These are phyloP conservation scores for Asarcornis scutulata DNA, from an alignment of 2,113 vertebrate species.

Conservation along the genomic window DNA sequence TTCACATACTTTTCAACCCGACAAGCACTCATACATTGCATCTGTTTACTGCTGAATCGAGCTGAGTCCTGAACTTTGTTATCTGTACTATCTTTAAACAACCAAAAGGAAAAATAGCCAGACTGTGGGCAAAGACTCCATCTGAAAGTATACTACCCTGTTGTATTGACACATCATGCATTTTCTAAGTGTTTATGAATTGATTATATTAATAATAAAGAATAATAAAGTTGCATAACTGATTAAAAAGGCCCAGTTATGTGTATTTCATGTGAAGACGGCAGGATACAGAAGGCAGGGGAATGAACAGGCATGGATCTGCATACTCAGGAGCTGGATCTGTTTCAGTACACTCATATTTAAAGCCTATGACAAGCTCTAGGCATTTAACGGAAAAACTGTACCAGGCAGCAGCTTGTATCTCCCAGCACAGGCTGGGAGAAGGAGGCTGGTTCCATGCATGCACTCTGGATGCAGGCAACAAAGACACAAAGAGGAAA, in stretches of 20 bases:
- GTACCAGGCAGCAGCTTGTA: not conserved
- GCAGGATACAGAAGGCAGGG: not conserved
- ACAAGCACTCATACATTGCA: not conserved
- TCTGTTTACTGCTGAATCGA: not conserved
- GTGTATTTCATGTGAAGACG: not conserved
- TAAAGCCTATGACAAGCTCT: not conserved
- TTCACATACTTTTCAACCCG: not conserved
- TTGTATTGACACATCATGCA: rapidly evolving
- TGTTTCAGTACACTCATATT: not conserved
- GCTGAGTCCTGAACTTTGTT: not conserved
- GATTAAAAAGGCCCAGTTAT: not conserved
- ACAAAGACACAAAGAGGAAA: not conserved
- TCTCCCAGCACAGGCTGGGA: not conserved
- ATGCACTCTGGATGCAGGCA: not conserved
- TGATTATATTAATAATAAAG: not conserved
- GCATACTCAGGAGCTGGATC: not conserved
- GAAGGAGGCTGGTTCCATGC: not conserved
- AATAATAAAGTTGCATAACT: not conserved
- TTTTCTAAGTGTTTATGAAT: rapidly evolving
- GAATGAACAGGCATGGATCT: not conserved
- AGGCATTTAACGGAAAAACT: not conserved
- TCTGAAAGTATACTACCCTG: not conserved
- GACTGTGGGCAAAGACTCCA: not conserved
- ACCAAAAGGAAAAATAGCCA: not conserved
- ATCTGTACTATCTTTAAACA: not conserved